Base-by-base conservation (phyloP, 2,113 vertebrate species). In the Notothenia rossii region DNA sequence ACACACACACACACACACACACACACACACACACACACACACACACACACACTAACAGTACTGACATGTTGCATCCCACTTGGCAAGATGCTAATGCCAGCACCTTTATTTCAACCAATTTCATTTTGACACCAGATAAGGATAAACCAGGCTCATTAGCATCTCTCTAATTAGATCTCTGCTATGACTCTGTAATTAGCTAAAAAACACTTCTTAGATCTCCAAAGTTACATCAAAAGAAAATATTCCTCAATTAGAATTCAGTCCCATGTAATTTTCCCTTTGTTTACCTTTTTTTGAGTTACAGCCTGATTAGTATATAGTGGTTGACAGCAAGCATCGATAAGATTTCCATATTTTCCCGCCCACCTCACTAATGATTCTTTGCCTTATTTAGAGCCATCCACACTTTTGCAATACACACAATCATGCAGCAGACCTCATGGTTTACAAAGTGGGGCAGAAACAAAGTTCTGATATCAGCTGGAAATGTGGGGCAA, bases 81-180 rank as follows among this genome's bases (percentile, higher is more conserved):
- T 86, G 67, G 79, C 74, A 56, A 56, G 45, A 81, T 54, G 81
- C 86, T 69, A 73, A 85, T 69, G 80, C 72, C 15, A n/a, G 33
- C 77, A 74, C 81, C 86, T 90, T 89, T 88, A 45, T 91, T 91
- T 40, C 76, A 81, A 82, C 85, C 77, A 73, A 78, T 93, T 90
- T 77, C 79, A 68, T 86, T 92, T 89, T 90, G 88, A 92, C 86
- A 92, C 87, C 82, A 91, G 90, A 93, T 91, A 85, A 90, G 82
- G 72, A 77, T 89, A 92, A 93, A 93, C 91, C 94, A 83, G 82
- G 69, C 92, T 95, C 88, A 94, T 95, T 95, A 95, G 92, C 91
- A 92, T 91, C 43, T 50, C 40, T 86, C 88, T 94, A 93, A 94
- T 95, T 90, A 94, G 88, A 89, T 86, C 79, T 73, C 82, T 91